Evolutionary conservation across 2,888 invertebrate genomes (phyloP), one percentile per base, ranked within the genome.

Genomic region (Crossocerus cetratus): DNA sequence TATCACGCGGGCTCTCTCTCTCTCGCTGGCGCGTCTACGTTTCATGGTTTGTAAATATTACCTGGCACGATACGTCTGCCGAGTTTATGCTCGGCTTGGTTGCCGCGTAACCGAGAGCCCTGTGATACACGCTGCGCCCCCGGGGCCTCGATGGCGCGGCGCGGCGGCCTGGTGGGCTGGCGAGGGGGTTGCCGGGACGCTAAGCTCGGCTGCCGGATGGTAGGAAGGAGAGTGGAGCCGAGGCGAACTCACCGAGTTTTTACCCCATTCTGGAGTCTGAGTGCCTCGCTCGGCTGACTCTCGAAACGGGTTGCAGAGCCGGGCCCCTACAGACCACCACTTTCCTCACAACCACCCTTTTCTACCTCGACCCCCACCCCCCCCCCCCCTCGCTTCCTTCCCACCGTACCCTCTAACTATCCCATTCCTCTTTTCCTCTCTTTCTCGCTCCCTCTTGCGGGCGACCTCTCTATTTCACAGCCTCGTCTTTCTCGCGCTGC

Each of bases 1-100:
- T 62, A 56, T 59, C 13, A n/a, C 68, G 45, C 23, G 45, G 57
- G 66, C 64, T 62, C 64, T 56, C 45, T 56, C 63, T 60, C 23
- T 11, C 64, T 43, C 59, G 5, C 57, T 66, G 20, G 16, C 60
- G n/a, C 57, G 69, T 70, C 78, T 72, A 78, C 76, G 86, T 88
- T 87, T 87, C 85, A 88, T 87, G 87, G 84, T 87, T 87, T 84
- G 87, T 86, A 87, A 87, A 87, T 87, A 87, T 86, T 87, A 86
- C 87, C 82, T 84, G 83, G 80, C 73, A 76, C 82, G 79, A 83
- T 82, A 85, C 81, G 86, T 85, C 86, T 86, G 83, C 80, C 81
- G 86, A 86, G 86, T 87, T 87, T 86, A 86, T 84, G 86, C 86
- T 86, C 74, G 84, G 85, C 86, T 86, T 85, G 84, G 83, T 82